Evolutionary conservation across 2,113 vertebrate genomes (phyloP), one percentile per base, ranked within the genome.

Genomic region (Melanerpes aurifrons): DNA sequence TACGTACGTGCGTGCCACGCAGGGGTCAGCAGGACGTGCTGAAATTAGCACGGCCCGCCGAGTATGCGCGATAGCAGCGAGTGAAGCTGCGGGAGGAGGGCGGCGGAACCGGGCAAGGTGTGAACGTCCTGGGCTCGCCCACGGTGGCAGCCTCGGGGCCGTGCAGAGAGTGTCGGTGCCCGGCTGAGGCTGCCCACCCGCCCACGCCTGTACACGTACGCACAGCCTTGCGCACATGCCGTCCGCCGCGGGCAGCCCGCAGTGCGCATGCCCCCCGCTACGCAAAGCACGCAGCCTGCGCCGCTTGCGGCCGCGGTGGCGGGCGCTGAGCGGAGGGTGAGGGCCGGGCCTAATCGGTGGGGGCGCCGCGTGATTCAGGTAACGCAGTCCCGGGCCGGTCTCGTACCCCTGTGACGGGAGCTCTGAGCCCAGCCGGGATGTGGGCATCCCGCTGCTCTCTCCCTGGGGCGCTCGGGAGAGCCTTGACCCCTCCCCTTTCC

Each of bases 301-400:
- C 66, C 15, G 59, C 9, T 82, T 64, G 79, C 83, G 82, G 80
- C 58, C 25, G 11, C 21, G n/a, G 11, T 22, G 48, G 70, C 29
- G 63, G 61, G 31, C 8, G 58, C 22, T 6, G 72, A 26, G 58
- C 40, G 66, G 18, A 32, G 64, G 22, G 22, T 1, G 24, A 50
- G 67, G 69, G 68, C 12, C 8, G 64, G 59, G 87, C 69, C 72
- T 54, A 3, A 48, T 47, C 11, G 19, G 35, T 6, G 19, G 48
- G 15, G 26, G 66, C 50, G 18, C 43, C 76, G 81, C 37, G 80
- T 84, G 89, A 90, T 85, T 91, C 78, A 94, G 94, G 94, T 94
- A 91, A 75, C 14, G 80, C 50, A 14, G 67, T 21, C 25, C 31
- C 5, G 67, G n/a, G 57, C 20, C 3, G 10, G 25, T 14, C 10